A percentile compares a stretch with the other conserved stretches of the same genome.
phyloP scores from a whole-genome alignment of 2,797 vertebrate genomes.

The Gorsachius magnificus region DNA sequence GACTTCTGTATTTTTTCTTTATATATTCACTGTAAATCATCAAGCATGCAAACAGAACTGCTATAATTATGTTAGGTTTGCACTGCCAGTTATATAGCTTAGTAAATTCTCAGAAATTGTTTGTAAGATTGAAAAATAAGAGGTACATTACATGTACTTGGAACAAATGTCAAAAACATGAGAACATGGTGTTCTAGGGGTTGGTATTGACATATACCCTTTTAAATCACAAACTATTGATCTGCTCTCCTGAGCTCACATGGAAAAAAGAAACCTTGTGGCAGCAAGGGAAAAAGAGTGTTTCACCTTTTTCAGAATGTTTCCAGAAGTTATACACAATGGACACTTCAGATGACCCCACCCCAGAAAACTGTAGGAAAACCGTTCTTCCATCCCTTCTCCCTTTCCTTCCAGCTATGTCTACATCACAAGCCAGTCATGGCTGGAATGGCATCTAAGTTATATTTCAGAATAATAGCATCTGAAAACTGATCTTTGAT shows the following conservation, averaged over 20 bases:
- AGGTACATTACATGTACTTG: not conserved
- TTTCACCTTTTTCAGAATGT: not conserved
- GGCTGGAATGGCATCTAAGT: not conserved
- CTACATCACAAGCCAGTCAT: not conserved
- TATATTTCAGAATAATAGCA: not conserved
- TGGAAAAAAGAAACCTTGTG: not conserved
- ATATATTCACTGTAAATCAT: not conserved
- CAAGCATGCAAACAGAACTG: not conserved
- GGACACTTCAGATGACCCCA: not conserved
- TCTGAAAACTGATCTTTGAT: not conserved
- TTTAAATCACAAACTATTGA: constrained; percentile 27
- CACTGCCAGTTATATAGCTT: not conserved
- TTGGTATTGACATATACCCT: not conserved
- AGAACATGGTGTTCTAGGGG: not conserved
- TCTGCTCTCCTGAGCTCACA: not conserved
- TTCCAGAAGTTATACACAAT: not conserved
- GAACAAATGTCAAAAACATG: constrained; percentile 35
- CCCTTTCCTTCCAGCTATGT: not conserved
- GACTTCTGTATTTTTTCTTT: not conserved
- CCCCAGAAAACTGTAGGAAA: not conserved
- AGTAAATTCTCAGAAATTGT: not conserved
- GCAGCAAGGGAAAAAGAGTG: not conserved
- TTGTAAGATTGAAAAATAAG: not conserved
- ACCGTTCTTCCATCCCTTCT: not conserved
- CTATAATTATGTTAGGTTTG: not conserved